phyloP scores from a whole-genome alignment of 2,113 vertebrate genomes.

The Hystrix brachyura region DNA sequence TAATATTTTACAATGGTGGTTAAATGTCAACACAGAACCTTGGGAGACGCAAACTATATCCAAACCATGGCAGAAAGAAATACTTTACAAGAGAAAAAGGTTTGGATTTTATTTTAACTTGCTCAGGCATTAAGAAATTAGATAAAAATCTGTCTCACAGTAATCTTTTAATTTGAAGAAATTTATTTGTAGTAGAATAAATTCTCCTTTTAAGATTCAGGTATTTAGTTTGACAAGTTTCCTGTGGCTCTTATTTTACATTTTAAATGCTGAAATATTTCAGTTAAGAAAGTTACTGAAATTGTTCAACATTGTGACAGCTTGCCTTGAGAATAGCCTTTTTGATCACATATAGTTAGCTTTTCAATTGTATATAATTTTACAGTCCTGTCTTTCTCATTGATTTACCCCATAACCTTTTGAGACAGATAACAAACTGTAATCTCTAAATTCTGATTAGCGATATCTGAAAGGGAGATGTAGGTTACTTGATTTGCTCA shows the following conservation, averaged over 20 bases:
- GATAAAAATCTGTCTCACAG: neutral
- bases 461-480: neutral
- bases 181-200: neutral
- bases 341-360: neutral
- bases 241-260: neutral
- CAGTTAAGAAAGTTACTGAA: neutral
- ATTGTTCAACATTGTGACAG: neutral
- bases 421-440: neutral
- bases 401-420: neutral
- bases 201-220: slow-evolving; percentile 8
- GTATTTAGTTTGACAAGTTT: neutral
- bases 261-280: slow-evolving; percentile 41
- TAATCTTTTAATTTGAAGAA: slow-evolving; percentile 38
- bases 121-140: slow-evolving; percentile 3
- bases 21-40: neutral
- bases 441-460: slow-evolving; percentile 40
- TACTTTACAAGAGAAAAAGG: neutral
- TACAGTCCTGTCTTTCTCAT: neutral
- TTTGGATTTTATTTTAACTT: slow-evolving; percentile 37
- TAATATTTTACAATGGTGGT: neutral
- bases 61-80: neutral
- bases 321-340: neutral
- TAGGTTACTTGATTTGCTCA: slow-evolving; percentile 16
- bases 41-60: neutral
- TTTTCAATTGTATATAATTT: neutral